Evolutionary conservation across 1,140 invertebrate species (phyloP), one percentile per base, ranked within the genome.

Genomic region (Anadara kagoshimensis): DNA sequence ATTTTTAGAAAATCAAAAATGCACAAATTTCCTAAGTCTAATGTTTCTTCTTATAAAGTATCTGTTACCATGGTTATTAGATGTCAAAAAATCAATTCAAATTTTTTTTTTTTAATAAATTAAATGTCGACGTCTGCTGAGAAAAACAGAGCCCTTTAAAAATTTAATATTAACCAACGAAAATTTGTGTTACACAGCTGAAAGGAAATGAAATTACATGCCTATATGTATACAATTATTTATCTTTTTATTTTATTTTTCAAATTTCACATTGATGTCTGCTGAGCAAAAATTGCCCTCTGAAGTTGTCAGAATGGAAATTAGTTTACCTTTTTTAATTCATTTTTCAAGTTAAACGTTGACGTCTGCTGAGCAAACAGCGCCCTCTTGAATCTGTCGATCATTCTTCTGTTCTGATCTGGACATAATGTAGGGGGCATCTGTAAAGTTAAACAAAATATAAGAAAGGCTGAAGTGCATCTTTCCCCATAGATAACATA

Each of bases 331-430:
- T 89, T 89, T 69, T 84, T 85, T 12, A 89, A 72, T 66, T 89
- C 87, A 75, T 68, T 82, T 67, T 89, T 89, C 36, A 89, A 67
- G 56, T 87, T 87, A 47, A 84, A 69, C 10, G 84, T 81, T 24
- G 79, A 82, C 68, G 83, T 87, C 8, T 85, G 77, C 4, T 79
- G 76, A 16, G 83, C 81, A 79, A 89, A 89, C 16, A 89, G 71
- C 12, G 83, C 83, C 66, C 87, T 76, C 64, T 89, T 89, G 64
- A 85, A 89, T 53, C 82, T 77, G 47, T 89, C 88, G 47, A 89
- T 86, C 22, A 84, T 79, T 65, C 83, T 73, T 45, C 88, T 58
- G 41, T 83, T 78, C 7, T 78, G 78, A 72, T 87, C 85, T 12
- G 85, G 84, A 66, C 78, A 74, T 54, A 89, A 67, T 5, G 84